Percentiles rank a stretch among this genome's conserved stretches.
phyloP scores from a whole-genome alignment of 1,140 invertebrate species.

The Drosophila pandora region DNA sequence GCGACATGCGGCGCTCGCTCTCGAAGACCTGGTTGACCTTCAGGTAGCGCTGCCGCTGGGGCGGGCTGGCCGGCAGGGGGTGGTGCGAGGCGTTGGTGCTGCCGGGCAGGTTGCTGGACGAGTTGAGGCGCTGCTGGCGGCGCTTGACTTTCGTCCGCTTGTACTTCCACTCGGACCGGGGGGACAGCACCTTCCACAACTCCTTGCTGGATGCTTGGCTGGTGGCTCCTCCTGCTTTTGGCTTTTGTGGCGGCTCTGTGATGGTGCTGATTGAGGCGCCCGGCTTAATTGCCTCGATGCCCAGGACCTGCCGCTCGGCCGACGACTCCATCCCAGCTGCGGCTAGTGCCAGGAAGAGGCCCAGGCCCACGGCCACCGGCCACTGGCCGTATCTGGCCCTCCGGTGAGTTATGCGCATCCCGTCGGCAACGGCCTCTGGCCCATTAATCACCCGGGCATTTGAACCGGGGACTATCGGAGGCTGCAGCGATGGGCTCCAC shows the following conservation, averaged over 20 bases:
- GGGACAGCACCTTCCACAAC: background rate
- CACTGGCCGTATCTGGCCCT: conserved; percentile 53
- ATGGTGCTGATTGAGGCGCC: conserved; percentile 40
- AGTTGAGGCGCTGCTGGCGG: conserved; percentile 63
- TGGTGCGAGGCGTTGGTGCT: conserved; percentile 32
- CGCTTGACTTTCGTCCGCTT: conserved; percentile 73
- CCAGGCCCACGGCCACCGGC: conserved; percentile 26
- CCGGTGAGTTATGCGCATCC: conserved; percentile 75
- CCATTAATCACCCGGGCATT: conserved; percentile 80
- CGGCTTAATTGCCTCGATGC: conserved; percentile 40
- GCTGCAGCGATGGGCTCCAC: conserved; percentile 3
- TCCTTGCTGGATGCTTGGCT: conserved; percentile 12
- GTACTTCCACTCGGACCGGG: conserved; percentile 56
- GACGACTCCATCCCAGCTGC: conserved; percentile 65
- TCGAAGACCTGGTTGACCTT: conserved; percentile 82
- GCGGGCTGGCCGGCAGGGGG: conserved; percentile 13
- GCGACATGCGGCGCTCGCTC: conserved; percentile 72
- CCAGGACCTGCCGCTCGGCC: conserved; percentile 52
- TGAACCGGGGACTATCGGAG: conserved; percentile 56
- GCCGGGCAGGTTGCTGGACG: conserved; percentile 65
- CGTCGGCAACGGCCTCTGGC: conserved; percentile 71
- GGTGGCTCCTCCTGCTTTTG: background rate
- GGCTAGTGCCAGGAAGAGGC: conserved; percentile 36
- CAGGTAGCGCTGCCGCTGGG: conserved; percentile 63
- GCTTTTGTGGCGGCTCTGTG: conserved; percentile 4